These are phyloP conservation scores for Heliconius nattereri DNA, from an alignment of 1,140 invertebrate genomes.

Conservation along the genomic window DNA sequence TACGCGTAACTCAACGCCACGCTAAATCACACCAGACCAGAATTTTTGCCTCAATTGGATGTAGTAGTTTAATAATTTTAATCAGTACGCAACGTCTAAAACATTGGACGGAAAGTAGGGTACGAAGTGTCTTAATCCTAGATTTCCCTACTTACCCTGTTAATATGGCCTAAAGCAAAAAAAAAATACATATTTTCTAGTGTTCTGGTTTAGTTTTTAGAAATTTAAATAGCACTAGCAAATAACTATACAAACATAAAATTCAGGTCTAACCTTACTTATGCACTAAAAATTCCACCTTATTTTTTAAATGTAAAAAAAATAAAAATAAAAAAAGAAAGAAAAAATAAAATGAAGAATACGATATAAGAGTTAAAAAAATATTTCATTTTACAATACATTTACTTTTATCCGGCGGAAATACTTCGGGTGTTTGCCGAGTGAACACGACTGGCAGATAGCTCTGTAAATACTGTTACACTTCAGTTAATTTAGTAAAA, in stretches of 20 bases:
- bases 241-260: not conserved
- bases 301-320: not conserved
- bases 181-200: too few species aligned
- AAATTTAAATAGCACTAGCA: not conserved
- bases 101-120: too few species aligned
- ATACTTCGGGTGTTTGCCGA: constrained; percentile 30
- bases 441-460: constrained; percentile 39
- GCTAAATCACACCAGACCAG: too few species aligned
- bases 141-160: too few species aligned
- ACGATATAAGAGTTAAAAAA: constrained; percentile 14
- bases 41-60: too few species aligned
- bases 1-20: too few species aligned
- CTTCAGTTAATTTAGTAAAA: constrained; percentile 37
- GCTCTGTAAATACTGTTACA: constrained; percentile 38
- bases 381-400: constrained; percentile 25
- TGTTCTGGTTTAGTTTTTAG: not conserved
- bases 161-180: too few species aligned
- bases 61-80: too few species aligned
- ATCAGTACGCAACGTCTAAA: too few species aligned
- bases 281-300: not conserved
- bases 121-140: too few species aligned
- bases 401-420: constrained; percentile 33
- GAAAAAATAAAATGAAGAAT: not conserved
- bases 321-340: not conserved
- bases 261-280: not conserved